Evolutionary conservation across 2,888 invertebrate species (phyloP).

Genomic region (Uropetala carovei): DNA sequence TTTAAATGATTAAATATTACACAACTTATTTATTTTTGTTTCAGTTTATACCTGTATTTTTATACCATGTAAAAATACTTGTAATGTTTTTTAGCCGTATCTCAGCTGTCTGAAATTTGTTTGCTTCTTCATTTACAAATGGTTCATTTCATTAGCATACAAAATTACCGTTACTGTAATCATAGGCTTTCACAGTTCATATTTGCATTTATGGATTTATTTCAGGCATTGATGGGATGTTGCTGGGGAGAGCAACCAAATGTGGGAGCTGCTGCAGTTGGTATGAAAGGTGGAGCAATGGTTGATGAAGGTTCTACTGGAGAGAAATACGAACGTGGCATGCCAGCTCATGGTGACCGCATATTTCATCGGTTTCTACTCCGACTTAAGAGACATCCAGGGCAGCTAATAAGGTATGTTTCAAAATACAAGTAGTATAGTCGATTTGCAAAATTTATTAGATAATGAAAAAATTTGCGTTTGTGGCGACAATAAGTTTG

Average conservation of each 20-base stretch:
- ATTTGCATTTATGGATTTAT: not conserved
- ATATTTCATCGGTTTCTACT: slow-evolving; percentile 88
- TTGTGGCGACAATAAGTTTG: not conserved
- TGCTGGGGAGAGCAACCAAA: slow-evolving; percentile 53
- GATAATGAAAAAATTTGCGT: no score
- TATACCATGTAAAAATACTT: no score
- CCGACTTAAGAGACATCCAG: slow-evolving; percentile 85
- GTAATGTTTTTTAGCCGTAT: no score
- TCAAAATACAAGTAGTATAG: not conserved
- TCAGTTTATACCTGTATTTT: no score
- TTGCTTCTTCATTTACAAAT: no score
- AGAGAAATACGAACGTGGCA: slow-evolving; percentile 88
- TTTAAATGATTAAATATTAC: no score
- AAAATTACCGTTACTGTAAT: no score
- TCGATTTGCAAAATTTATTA: not conserved
- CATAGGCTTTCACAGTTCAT: not conserved
- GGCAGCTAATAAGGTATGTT: slow-evolving; percentile 87
- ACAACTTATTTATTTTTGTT: no score
- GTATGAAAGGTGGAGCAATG: slow-evolving; percentile 51
- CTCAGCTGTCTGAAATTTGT: no score
- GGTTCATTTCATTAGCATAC: no score
- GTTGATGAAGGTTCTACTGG: slow-evolving; percentile 72
- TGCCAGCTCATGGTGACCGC: slow-evolving; percentile 89
- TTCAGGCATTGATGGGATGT: slow-evolving; percentile 49
- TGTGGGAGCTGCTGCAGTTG: slow-evolving; percentile 34